Evolutionary conservation across 1,140 invertebrate species (phyloP), one percentile per base, ranked within the genome.

Genomic region (Heliconius himera): DNA sequence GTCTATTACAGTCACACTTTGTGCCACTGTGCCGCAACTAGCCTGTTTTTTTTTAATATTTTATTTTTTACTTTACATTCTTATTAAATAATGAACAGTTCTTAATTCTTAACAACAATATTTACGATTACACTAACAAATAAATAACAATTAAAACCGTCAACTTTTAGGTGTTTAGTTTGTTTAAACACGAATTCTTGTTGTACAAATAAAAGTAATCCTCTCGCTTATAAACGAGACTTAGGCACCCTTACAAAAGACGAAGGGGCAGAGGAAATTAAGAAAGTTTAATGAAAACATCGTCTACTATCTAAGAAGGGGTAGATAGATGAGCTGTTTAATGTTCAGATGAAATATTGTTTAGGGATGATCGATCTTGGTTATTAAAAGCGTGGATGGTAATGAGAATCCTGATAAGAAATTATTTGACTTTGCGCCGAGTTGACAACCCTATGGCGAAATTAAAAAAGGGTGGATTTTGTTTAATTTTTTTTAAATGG

Each of bases 271-370:
- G 77, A 49, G 77, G 60, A 79, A 79, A 82, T 84, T 85, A 81
- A 79, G 82, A 86, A 88, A 90, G 86, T 90, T 89, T 86, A 89
- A 90, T 88, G 86, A 87, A 89, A 89, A 88, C 85, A 90, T 70
- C 71, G 79, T 54, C 70, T 71, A 33, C 75, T 49, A 66, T 75
- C 73, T 75, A 66, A 66, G 60, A 66, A 66, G 60, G 60, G 60
- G 60, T 66, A 66, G 60, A 79, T 79, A 75, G 74, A 79, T 71
- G 46, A 33, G 71, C 38, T 38, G 72, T 77, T 77, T 70, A 66
- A 66, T 66, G 60, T 66, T 66, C 46, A 70, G n/a, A 70, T 38
- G 60, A 22, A 70, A 70, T 71, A 77, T 70, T 66, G 60, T 66
- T 66, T 66, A 66, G 22, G 60, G 60, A 66, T 66, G 60, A 66